These are phyloP conservation scores for Takifugu ocellatus DNA, from an alignment of 2,797 vertebrate species.

Conservation along the genomic window DNA sequence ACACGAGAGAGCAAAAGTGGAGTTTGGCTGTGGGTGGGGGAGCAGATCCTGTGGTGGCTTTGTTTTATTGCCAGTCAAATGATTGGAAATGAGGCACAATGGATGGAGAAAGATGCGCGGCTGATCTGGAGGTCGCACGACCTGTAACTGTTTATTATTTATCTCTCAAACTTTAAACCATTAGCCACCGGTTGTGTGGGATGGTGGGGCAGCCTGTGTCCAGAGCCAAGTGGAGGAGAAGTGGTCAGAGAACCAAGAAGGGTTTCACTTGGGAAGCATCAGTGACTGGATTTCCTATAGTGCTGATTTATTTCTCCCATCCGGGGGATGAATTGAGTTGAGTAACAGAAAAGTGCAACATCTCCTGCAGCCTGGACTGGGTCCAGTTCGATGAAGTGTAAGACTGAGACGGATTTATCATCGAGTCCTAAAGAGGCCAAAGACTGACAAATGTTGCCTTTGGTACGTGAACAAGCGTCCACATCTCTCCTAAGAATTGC, in stretches of 20 bases:
- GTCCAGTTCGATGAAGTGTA: conserved; percentile 27
- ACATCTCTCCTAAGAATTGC: conserved; percentile 23
- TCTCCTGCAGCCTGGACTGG: conserved; percentile 14
- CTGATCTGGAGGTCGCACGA: background rate
- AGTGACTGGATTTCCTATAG: too few relatives aligned
- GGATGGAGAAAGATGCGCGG: background rate
- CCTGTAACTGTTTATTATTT: background rate
- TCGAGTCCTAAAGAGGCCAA: conserved; percentile 17
- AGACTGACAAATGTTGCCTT: conserved; percentile 30
- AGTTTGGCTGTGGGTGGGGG: conserved; percentile 17
- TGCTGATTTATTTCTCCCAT: too few relatives aligned
- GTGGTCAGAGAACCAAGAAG: too few relatives aligned
- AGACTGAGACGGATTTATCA: conserved; percentile 19
- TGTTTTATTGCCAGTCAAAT: conserved; percentile 18
- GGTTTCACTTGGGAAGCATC: too few relatives aligned
- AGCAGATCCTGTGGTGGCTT: too few relatives aligned
- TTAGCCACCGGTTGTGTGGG: background rate
- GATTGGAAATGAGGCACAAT: conserved; percentile 1
- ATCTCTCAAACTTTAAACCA: background rate
- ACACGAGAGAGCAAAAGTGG: conserved; percentile 33
- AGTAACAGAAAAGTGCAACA: background rate
- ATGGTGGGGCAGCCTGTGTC: too few relatives aligned
- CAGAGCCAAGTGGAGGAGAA: too few relatives aligned
- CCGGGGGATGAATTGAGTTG: too few relatives aligned
- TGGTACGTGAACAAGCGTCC: conserved; percentile 9